Conservation (phyloP, 2,888 invertebrate species). For the Pristionchus mayeri region DNA sequence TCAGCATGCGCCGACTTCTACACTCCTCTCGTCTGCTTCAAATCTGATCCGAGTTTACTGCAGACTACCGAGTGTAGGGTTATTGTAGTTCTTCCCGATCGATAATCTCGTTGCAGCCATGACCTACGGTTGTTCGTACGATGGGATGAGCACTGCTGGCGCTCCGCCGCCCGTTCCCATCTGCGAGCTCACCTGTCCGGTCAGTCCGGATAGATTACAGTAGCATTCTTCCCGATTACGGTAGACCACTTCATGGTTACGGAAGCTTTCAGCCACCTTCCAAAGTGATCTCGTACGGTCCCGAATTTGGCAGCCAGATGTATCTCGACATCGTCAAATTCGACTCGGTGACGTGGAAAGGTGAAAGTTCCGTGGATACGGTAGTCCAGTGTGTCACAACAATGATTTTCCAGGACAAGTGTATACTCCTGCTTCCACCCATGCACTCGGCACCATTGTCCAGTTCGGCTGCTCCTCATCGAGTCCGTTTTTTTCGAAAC, state of each 20-base stretch:
- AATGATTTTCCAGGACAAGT: too few species aligned
- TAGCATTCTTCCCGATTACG: neutral
- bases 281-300: neutral
- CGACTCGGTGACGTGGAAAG: neutral
- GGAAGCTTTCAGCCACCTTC: neutral
- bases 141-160: neutral
- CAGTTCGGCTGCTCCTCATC: slow-evolving; percentile 44
- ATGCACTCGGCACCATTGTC: neutral
- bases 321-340: neutral
- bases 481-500: too few species aligned
- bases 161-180: neutral
- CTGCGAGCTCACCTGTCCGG: slow-evolving; percentile 16
- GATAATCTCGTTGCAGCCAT: neutral
- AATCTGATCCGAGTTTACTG: neutral
- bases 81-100: neutral
- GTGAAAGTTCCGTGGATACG: neutral
- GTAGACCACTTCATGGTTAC: too few species aligned
- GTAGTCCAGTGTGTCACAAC: neutral
- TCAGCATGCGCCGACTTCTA: slow-evolving; percentile 36
- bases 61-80: neutral
- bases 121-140: slow-evolving; percentile 9
- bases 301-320: slow-evolving; percentile 12
- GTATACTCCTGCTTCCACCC: too few species aligned
- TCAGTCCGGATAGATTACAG: neutral
- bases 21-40: neutral